A percentile compares a stretch with the other conserved stretches of the same genome.
These are phyloP conservation scores for Datnioides undecimradiatus DNA, from an alignment of 2,113 vertebrate genomes.

Conservation along the genomic window DNA sequence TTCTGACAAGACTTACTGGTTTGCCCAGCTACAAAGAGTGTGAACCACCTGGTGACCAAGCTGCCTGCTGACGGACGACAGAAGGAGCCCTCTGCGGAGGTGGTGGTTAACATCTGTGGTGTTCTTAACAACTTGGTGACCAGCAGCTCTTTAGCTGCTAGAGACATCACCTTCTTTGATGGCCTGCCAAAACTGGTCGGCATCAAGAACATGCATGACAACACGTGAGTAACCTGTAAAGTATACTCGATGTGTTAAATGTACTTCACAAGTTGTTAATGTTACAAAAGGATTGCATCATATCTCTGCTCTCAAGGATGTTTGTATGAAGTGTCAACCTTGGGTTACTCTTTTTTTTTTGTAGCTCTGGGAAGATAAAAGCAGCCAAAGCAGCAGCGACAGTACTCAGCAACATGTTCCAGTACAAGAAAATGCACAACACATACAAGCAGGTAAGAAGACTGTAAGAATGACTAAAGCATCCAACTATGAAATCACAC, in stretches of 20 bases:
- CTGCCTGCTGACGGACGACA: slow-evolving; percentile 83
- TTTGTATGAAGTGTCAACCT: slow-evolving; percentile 5
- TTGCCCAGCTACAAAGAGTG: slow-evolving; percentile 88
- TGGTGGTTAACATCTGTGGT: slow-evolving; percentile 92
- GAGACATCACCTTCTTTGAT: slow-evolving; percentile 88
- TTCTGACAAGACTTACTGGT: slow-evolving; percentile 25
- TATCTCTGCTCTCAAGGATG: not conserved
- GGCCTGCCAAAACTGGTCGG: slow-evolving; percentile 90
- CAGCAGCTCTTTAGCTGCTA: slow-evolving; percentile 87
- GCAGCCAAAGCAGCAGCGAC: slow-evolving; percentile 89
- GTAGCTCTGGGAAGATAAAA: slow-evolving; percentile 84
- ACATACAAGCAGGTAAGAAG: slow-evolving; percentile 87
- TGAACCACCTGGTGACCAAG: slow-evolving; percentile 89
- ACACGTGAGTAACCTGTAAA: slow-evolving; percentile 80
- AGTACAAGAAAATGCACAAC: slow-evolving; percentile 93
- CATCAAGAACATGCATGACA: slow-evolving; percentile 87
- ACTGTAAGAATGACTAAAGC: not conserved
- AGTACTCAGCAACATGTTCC: slow-evolving; percentile 94
- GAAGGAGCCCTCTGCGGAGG: slow-evolving; percentile 85
- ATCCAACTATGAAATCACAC: too few relatives aligned
- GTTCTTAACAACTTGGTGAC: slow-evolving; percentile 94
- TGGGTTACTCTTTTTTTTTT: slow-evolving; percentile 30
- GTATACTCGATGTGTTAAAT: not conserved
- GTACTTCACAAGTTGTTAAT: not conserved
- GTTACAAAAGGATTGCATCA: not conserved